Base-by-base conservation (phyloP, 2,797 vertebrate species). In the Orientallactaga sibirica region DNA sequence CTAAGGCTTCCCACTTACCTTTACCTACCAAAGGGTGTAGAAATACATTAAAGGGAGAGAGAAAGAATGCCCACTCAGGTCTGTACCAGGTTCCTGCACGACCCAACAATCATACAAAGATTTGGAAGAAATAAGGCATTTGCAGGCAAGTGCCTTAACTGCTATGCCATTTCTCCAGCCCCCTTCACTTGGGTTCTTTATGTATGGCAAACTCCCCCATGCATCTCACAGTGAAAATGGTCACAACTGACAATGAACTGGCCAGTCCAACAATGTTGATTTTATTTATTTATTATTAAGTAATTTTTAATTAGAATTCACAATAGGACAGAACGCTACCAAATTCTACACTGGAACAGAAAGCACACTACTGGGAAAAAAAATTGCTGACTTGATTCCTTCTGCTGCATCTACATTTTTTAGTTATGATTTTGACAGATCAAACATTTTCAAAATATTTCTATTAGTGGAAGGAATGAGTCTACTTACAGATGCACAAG, bases 401-500 rank as follows among this genome's bases (percentile, higher is more conserved):
- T 71, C 18, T 24, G 55, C 20, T 58, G 14, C 62, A 71, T 5
- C 64, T 2, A 33, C 1, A 11, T 7, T 78, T 75, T 81, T 94
- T 18, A 77, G 68, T 52, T 66, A 58, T 33, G 27, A 80, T 71
- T 74, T 71, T 55, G 55, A 91, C 43, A 91, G 64, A 48, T 29
- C 68, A 93, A 61, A 74, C 70, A 76, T 58, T 90, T 73, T 77
- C 24, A 84, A 75, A 75, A 76, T 37, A 16, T 66, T 52, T 52
- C 86, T 29, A 6, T 41, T 20, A 68, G 16, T 66, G 25, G 91
- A 74, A 73, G 43, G n/a, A 77, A 91, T 37, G 0, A 14, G 22
- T 73, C 18, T 97, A 99, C 99, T 99, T 98, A 99, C 99, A 90
- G 96, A 99, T 97, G 96, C 99, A 99, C 62, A 99, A 86, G 71